Conservation (phyloP, 2,113 vertebrate species). For the Hiodon alosoides region DNA sequence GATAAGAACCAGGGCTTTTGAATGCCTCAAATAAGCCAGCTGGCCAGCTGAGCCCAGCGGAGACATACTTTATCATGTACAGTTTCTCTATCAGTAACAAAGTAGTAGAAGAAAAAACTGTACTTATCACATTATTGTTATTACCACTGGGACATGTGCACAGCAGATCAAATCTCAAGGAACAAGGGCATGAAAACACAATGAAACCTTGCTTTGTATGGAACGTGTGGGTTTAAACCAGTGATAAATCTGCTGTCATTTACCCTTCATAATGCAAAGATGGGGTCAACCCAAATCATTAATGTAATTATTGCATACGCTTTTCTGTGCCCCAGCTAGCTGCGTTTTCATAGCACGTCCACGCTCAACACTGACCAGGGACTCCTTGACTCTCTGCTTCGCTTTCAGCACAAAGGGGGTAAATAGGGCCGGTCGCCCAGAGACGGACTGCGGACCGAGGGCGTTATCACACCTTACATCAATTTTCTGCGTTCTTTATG, state of each 20-base stretch:
- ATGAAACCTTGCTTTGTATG: not conserved
- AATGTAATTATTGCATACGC: not conserved
- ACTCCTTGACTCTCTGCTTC: too few relatives aligned
- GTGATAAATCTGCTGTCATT: constrained; percentile 12
- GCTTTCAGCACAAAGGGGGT: too few relatives aligned
- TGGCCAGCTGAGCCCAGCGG: constrained; percentile 11
- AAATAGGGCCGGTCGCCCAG: too few relatives aligned
- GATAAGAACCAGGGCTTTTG: constrained; percentile 25
- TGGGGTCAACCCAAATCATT: not conserved
- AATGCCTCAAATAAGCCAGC: constrained; percentile 13
- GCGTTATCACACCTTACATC: too few relatives aligned
- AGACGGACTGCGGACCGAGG: too few relatives aligned
- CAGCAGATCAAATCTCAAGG: constrained; percentile 8
- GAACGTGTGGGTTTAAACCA: not conserved
- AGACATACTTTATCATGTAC: constrained; percentile 9
- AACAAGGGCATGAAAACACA: not conserved
- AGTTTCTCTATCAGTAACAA: constrained; percentile 16
- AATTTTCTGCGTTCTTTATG: too few relatives aligned
- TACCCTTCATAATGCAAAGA: constrained; percentile 1
- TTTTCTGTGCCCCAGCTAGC: not conserved
- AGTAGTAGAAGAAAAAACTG: not conserved
- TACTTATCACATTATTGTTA: constrained; percentile 20
- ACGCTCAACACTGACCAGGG: not conserved
- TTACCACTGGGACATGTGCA: constrained; percentile 17
- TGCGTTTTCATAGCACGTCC: not conserved